Conservation (phyloP, 2,113 vertebrate genomes). For the western clawed frog (Xenopus tropicalis) region UCB_Xtro_10.0 CM004448.2:106304501-106305000, state of each 20-base stretch:
- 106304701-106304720: neutral
- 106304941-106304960: neutral
- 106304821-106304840: neutral
- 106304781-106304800: neutral
- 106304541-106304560: constrained; percentile 17
- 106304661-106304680: neutral
- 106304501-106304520: constrained; percentile 20
- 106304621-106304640: constrained; percentile 32
- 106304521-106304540: constrained; percentile 1
- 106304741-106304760: neutral
- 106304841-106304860: neutral
- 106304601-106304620: constrained; percentile 7
- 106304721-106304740: constrained; percentile 1
- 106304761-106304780: neutral
- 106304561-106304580: constrained; percentile 10
- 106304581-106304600: neutral
- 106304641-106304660: constrained; percentile 1
- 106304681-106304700: neutral
- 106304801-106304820: too few relatives aligned
- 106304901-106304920: too few relatives aligned
- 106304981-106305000: constrained; percentile 12
- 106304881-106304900: too few relatives aligned
- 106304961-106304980: constrained; percentile 3
- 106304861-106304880: too few relatives aligned
- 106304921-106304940: too few relatives aligned